Evolutionary conservation across 2,797 vertebrate species (phyloP).

Genomic region (Helicolenus hilgendorfi): DNA sequence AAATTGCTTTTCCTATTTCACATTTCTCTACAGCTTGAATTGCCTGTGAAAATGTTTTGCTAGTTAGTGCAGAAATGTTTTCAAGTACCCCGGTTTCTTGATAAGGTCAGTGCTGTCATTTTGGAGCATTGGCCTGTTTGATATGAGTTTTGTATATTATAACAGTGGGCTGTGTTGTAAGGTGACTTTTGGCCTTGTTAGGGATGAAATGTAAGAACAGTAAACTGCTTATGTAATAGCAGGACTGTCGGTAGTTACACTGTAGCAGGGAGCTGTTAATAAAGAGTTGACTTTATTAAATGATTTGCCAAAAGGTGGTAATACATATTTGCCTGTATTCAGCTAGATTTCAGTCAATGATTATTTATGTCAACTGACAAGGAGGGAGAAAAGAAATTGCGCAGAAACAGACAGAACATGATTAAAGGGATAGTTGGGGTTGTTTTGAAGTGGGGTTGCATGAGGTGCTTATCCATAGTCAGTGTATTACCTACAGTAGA

Average conservation of each 20-base stretch:
- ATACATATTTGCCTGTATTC: not conserved
- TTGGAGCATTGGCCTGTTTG: conserved; percentile 3
- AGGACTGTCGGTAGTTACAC: not conserved
- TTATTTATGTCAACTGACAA: not conserved
- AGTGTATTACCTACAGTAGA: not conserved
- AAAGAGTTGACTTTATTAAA: not conserved
- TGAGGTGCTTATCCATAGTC: not conserved
- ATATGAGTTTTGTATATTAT: conserved; percentile 19
- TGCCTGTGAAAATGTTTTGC: conserved; percentile 18
- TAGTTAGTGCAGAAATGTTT: conserved; percentile 22
- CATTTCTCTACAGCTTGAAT: conserved; percentile 37
- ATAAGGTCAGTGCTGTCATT: conserved; percentile 57
- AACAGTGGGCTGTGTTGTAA: not conserved
- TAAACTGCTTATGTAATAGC: not conserved
- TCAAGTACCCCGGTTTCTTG: conserved; percentile 11
- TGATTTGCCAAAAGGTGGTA: not conserved
- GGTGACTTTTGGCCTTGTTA: not conserved
- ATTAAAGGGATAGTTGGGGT: not conserved
- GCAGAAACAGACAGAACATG: not conserved
- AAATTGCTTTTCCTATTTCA: conserved; percentile 39
- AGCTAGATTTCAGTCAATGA: not conserved
- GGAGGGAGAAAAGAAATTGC: not conserved
- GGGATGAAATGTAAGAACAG: not conserved
- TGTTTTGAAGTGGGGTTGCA: not conserved
- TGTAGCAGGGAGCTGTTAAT: not conserved